These are phyloP conservation scores for Pollenia griseotomentosa DNA, from an alignment of 2,888 invertebrate genomes.

Conservation along the genomic window DNA sequence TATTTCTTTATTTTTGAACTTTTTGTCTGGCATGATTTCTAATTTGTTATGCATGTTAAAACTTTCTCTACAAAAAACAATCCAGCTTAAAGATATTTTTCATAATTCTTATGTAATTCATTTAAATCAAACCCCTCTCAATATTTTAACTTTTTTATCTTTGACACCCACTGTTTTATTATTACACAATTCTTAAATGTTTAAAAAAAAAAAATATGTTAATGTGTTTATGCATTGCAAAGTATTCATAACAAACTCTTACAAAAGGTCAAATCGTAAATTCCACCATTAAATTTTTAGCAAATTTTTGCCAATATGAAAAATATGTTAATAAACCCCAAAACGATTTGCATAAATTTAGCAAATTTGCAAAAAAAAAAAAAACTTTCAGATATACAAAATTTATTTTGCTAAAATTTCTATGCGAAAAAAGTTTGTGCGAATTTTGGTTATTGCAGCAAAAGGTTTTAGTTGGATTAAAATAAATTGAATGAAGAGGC, in stretches of 20 bases:
- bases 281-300: slow-evolving; percentile 37
- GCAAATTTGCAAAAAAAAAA: not conserved
- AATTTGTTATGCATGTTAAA: no score
- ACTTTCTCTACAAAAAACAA: no score
- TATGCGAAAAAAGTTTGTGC: not conserved
- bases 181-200: no score
- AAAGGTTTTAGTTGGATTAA: not conserved
- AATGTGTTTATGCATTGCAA: not conserved
- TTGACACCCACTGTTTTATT: no score
- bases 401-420: slow-evolving; percentile 28
- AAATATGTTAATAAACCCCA: slow-evolving; percentile 56
- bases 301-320: slow-evolving; percentile 42
- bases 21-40: no score
- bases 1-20: no score
- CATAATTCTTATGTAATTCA: no score
- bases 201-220: not conserved
- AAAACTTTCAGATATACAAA: not conserved
- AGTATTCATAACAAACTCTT: not conserved
- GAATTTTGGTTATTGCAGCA: not conserved
- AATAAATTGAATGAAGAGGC: no score
- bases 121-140: no score
- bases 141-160: no score
- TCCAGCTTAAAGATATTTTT: no score
- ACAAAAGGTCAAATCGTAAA: slow-evolving; percentile 42
- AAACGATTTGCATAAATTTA: slow-evolving; percentile 45